Conservation (phyloP, 2,113 vertebrate genomes). For the Vanacampus margaritifer region DNA sequence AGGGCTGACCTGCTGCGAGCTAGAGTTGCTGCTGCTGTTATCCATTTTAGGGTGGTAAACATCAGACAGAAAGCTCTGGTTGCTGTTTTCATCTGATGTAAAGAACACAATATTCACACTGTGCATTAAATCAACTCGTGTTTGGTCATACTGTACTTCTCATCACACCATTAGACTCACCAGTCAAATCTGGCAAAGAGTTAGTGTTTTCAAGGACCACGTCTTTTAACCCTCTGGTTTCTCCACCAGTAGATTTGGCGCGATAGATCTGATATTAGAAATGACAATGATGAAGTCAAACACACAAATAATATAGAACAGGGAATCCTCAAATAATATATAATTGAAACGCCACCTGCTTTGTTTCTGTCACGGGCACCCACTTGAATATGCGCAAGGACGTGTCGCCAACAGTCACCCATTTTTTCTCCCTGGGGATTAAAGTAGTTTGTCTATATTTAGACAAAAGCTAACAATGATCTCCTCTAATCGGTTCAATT, state of each 20-base stretch:
- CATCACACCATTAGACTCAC: slow-evolving; percentile 62
- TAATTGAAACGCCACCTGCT: slow-evolving; percentile 78
- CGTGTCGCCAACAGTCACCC: slow-evolving; percentile 96
- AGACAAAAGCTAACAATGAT: slow-evolving; percentile 14
- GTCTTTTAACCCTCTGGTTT: slow-evolving; percentile 80
- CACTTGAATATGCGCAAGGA: slow-evolving; percentile 96
- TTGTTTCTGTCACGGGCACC: slow-evolving; percentile 93
- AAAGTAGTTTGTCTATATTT: slow-evolving; percentile 11
- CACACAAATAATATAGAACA: neutral
- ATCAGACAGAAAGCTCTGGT: slow-evolving; percentile 94
- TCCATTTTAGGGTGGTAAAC: slow-evolving; percentile 92
- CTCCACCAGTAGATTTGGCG: slow-evolving; percentile 77
- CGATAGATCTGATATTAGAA: slow-evolving; percentile 84
- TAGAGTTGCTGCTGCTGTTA: slow-evolving; percentile 89
- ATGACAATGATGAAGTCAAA: neutral
- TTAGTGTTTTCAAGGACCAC: slow-evolving; percentile 82
- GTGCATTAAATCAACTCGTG: neutral
- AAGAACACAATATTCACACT: slow-evolving; percentile 1
- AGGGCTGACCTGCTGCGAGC: slow-evolving; percentile 87
- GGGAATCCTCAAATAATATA: neutral
- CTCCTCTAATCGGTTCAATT: slow-evolving; percentile 16
- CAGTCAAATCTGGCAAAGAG: slow-evolving; percentile 91
- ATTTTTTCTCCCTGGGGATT: slow-evolving; percentile 91
- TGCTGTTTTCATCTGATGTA: slow-evolving; percentile 93
- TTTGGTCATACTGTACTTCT: neutral